phyloP scores from a whole-genome alignment of 2,888 invertebrate genomes.

The Hirtodrosophila histrioides region DNA sequence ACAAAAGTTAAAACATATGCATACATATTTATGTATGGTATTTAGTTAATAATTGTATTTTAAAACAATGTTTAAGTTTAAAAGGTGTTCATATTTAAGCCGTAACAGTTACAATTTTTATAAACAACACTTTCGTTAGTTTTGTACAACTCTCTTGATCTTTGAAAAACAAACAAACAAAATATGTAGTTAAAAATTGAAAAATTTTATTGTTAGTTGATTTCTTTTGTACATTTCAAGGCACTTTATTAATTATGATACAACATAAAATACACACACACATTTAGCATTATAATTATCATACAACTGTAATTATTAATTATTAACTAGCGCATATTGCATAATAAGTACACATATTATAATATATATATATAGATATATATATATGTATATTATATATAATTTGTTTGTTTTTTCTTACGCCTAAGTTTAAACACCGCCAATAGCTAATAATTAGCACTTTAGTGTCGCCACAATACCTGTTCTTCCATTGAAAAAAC shows the following conservation, averaged over 20 bases:
- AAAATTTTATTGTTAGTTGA: neutral
- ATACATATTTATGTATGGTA: slow-evolving; percentile 51
- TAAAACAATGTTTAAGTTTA: slow-evolving; percentile 20
- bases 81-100: slow-evolving; percentile 52
- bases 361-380: slow-evolving; percentile 7
- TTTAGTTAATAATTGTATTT: slow-evolving; percentile 56
- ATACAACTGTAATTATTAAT: slow-evolving; percentile 53
- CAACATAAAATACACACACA: slow-evolving; percentile 29
- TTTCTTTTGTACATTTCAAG: slow-evolving; percentile 59
- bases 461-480: slow-evolving; percentile 79
- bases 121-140: slow-evolving; percentile 20
- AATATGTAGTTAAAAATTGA: slow-evolving; percentile 12
- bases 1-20: slow-evolving; percentile 27
- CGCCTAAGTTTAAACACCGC: slow-evolving; percentile 77
- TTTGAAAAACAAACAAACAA: slow-evolving; percentile 16
- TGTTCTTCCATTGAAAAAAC: slow-evolving; percentile 76
- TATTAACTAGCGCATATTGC: slow-evolving; percentile 59
- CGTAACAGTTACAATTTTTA: slow-evolving; percentile 28
- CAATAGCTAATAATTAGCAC: slow-evolving; percentile 80
- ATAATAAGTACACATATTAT: slow-evolving; percentile 44
- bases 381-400: slow-evolving; percentile 32
- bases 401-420: slow-evolving; percentile 60
- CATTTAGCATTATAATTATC: slow-evolving; percentile 40
- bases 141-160: slow-evolving; percentile 19
- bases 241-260: slow-evolving; percentile 61